Conservation (phyloP, 2,113 vertebrate species). For the Dipodomys spectabilis region DNA sequence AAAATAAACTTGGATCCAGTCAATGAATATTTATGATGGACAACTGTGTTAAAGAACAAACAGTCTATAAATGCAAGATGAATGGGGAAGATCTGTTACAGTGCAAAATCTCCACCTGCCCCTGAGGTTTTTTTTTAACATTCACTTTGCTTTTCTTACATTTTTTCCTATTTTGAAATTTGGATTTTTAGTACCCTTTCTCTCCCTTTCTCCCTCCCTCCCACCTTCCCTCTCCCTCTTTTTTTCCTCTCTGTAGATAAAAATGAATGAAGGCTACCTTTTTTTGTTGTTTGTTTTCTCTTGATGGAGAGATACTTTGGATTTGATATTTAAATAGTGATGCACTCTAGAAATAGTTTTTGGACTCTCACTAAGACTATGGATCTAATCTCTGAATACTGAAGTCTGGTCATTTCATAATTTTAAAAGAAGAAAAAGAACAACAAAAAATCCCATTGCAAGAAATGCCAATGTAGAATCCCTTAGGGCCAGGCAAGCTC, state of each 20-base stretch:
- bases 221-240: neutral
- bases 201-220: neutral
- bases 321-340: conserved; percentile 36
- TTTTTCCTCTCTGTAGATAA: conserved; percentile 44
- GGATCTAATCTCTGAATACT: neutral
- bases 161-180: conserved; percentile 48
- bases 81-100: conserved; percentile 82
- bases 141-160: conserved; percentile 51
- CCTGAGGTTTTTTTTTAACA: conserved; percentile 80
- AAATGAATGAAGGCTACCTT: conserved; percentile 81
- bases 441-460: neutral
- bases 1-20: conserved; percentile 46
- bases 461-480: neutral
- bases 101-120: conserved; percentile 88
- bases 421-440: neutral
- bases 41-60: conserved; percentile 52
- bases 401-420: conserved; percentile 19
- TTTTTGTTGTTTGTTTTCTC: conserved; percentile 42
- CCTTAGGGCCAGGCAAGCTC: neutral
- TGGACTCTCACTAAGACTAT: neutral
- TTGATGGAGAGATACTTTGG: conserved; percentile 67
- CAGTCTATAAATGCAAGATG: conserved; percentile 69
- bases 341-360: neutral
- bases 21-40: conserved; percentile 66
- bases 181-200: conserved; percentile 37